Evolutionary conservation across 2,797 vertebrate genomes (phyloP), one percentile per base, ranked within the genome.

Genomic region (Atherinosoma microstoma): DNA sequence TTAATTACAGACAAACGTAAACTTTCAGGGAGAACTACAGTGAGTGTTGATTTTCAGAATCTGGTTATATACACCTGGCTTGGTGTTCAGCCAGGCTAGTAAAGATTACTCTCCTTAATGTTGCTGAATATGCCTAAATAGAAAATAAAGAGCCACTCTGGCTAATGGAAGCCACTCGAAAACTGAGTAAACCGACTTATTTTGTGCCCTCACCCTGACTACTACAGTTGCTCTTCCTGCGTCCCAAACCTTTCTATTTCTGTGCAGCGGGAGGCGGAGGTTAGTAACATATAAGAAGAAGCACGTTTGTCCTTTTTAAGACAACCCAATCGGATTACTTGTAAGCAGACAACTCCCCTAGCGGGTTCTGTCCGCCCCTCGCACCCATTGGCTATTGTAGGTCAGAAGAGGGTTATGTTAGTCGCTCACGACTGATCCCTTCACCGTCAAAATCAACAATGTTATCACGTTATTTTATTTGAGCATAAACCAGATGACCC

Each of bases 271-370:
- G 75, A 73, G 83, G 83, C 61, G 83, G 76, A 24, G 79, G 61
- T 70, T 80, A 10, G 7, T 18, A n/a, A 73, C n/a, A 15, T 36
- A 57, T 6, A 60, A 63, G 53, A 75, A 32, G 64, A 58, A 75
- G 75, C 58, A 78, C 75, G 89, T 78, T 76, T 87, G 90, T 58
- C 88, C 88, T 88, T 92, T 93, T 91, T 80, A 69, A 86, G 77
- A 67, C 38, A 74, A 51, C n/a, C 95, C 95, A 96, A 95, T 95
- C 64, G 80, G 67, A 61, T 64, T 30, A 32, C 9, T 7, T 2
- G 18, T 40, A 58, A 22, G 70, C 51, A 83, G 92, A 93, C 93
- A 94, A 94, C 94, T 85, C 94, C 93, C 93, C 92, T 64, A 62
- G 67, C 32, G 58, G 76, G 22, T 13, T 3, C 68, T 18, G 73